Percentiles rank a stretch among this genome's conserved stretches.
Evolutionary conservation across 2,888 invertebrate genomes (phyloP).

Genomic region (Coleophora deauratella): DNA sequence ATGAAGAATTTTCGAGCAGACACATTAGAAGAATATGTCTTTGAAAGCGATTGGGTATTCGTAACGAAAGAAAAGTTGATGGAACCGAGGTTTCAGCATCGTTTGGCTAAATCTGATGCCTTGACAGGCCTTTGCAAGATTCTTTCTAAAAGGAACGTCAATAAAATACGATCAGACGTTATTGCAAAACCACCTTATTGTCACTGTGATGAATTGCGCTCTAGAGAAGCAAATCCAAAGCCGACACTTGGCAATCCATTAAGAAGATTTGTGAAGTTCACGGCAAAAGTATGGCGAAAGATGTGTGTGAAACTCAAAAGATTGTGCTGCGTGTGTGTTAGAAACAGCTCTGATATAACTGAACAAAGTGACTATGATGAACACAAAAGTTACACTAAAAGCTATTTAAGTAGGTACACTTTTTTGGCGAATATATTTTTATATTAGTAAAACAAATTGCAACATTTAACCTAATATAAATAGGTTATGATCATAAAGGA

Average conservation of each 20-base stretch:
- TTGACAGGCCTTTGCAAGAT: constrained; percentile 43
- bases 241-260: constrained; percentile 18
- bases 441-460: no score
- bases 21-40: constrained; percentile 40
- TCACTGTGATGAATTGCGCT: constrained; percentile 38
- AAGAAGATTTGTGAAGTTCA: constrained; percentile 21
- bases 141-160: constrained; percentile 28
- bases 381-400: background rate
- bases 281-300: constrained; percentile 21
- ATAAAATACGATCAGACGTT: constrained; percentile 30
- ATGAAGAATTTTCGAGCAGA: constrained; percentile 52
- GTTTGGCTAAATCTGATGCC: constrained; percentile 34
- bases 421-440: no score
- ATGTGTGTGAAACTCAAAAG: constrained; percentile 28
- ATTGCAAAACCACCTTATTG: constrained; percentile 47
- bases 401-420: no score
- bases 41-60: constrained; percentile 60
- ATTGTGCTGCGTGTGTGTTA: constrained; percentile 16
- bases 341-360: constrained; percentile 15
- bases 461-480: no score
- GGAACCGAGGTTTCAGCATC: constrained; percentile 48
- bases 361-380: constrained; percentile 20
- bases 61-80: constrained; percentile 41
- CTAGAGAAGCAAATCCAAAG: background rate
- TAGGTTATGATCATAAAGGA: no score